Evolutionary conservation across 2,113 vertebrate species (phyloP).

Genomic region (Anarhynchus alexandrinus): DNA sequence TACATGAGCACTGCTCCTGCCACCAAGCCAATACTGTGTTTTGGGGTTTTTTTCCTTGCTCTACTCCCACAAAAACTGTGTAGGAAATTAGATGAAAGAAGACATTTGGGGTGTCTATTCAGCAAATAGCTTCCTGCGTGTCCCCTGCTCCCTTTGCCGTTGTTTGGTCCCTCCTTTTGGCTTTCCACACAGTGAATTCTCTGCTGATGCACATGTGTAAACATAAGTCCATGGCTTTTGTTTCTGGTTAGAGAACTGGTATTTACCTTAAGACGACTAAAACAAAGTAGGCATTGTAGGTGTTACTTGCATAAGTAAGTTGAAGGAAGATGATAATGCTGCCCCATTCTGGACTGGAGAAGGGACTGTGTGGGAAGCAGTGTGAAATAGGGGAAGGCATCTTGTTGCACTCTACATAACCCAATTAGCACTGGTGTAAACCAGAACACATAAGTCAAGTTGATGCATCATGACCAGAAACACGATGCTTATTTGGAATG

Average conservation of each 20-base stretch:
- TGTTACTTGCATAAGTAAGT: not conserved
- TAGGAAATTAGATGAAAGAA: not conserved
- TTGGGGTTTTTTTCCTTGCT: not conserved
- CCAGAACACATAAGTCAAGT: not conserved
- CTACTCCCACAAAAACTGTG: not conserved
- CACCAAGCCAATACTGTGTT: not conserved
- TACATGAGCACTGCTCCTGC: not conserved
- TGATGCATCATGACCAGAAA: not conserved
- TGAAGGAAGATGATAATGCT: not conserved
- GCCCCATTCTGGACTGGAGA: not conserved
- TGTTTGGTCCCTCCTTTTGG: not conserved
- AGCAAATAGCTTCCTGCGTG: not conserved
- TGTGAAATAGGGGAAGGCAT: not conserved
- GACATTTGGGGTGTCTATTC: not conserved
- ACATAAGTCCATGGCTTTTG: not conserved
- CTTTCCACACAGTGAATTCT: not conserved
- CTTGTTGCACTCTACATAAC: not conserved
- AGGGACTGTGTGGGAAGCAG: not conserved
- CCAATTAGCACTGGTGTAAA: not conserved
- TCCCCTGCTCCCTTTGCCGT: not conserved
- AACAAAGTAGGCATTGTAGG: not conserved
- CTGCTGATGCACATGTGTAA: not conserved
- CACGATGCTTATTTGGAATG: not conserved
- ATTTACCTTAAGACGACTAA: not conserved
- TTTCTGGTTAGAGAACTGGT: not conserved